Conservation (phyloP, 2,797 vertebrate genomes). For the Acrossocheilus fasciatus region DNA sequence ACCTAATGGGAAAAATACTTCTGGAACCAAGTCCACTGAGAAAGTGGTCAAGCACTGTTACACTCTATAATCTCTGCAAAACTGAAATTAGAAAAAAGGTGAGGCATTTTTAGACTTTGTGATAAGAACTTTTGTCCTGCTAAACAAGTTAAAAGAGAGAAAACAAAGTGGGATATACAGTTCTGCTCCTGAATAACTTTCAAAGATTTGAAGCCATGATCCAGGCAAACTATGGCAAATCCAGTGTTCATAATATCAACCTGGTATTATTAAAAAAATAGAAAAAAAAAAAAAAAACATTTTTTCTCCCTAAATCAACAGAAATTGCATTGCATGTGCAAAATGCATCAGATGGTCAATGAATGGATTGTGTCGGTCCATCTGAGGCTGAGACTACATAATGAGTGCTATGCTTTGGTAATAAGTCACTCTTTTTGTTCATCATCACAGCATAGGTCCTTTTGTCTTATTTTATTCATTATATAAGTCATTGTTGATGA, state of each 20-base stretch:
- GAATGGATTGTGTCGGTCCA: neutral
- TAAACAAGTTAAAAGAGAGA: neutral
- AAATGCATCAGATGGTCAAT: neutral
- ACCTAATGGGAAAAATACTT: neutral
- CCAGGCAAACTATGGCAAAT: constrained; percentile 3
- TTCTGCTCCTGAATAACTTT: neutral
- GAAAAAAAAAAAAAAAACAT: no score
- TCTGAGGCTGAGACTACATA: constrained; percentile 13
- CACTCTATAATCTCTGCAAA: neutral
- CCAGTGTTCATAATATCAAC: neutral
- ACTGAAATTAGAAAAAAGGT: neutral
- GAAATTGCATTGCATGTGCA: neutral
- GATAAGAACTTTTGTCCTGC: neutral
- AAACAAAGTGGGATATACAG: neutral
- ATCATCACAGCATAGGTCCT: neutral
- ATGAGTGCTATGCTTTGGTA: constrained; percentile 58
- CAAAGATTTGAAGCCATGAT: neutral
- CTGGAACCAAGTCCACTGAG: neutral
- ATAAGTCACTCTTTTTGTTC: constrained; percentile 12
- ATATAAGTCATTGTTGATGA: constrained; percentile 91
- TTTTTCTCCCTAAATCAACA: neutral
- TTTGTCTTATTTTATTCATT: constrained; percentile 69
- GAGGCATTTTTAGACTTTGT: neutral
- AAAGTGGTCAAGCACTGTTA: neutral
- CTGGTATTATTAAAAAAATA: neutral